These are phyloP conservation scores for Denticeps clupeoides DNA, from an alignment of 2,797 vertebrate genomes.

Conservation along the genomic window DNA sequence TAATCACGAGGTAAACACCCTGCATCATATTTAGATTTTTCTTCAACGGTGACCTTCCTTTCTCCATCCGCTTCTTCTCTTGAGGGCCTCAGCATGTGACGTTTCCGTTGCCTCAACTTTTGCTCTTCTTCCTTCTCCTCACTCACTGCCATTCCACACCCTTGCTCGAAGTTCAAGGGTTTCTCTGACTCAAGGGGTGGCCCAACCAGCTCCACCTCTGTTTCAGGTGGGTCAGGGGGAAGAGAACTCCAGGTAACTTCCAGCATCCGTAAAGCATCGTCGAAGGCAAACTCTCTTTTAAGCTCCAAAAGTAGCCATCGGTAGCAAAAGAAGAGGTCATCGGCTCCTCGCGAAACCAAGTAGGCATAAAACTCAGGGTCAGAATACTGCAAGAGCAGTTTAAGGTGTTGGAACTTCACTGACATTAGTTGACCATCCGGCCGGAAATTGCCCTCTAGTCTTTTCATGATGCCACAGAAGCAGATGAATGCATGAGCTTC, in stretches of 20 bases:
- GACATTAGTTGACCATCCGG: constrained; percentile 81
- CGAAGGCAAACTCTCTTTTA: constrained; percentile 87
- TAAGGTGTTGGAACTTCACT: constrained; percentile 80
- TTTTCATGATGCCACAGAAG: constrained; percentile 88
- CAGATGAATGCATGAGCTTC: constrained; percentile 88
- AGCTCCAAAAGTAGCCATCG: constrained; percentile 90
- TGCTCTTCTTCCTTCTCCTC: constrained; percentile 30
- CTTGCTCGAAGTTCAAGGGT: background rate
- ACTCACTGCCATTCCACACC: constrained; percentile 14
- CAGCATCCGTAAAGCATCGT: constrained; percentile 81
- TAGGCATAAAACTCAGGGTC: constrained; percentile 80
- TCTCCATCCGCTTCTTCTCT: constrained; percentile 44
- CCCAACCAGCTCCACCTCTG: constrained; percentile 71
- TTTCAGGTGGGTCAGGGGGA: constrained; percentile 79
- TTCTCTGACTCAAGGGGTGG: constrained; percentile 30
- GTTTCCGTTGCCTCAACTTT: constrained; percentile 55
- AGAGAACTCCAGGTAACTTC: constrained; percentile 90
- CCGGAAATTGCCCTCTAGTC: constrained; percentile 79
- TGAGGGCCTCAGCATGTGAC: constrained; percentile 78
- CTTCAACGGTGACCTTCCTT: constrained; percentile 8
- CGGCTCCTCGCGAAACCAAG: constrained; percentile 71
- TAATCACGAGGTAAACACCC: constrained; percentile 1
- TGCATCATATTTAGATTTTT: constrained; percentile 9
- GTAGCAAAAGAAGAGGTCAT: constrained; percentile 89
- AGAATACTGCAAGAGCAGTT: constrained; percentile 72